phyloP scores from a whole-genome alignment of 1,140 invertebrate species.

The Drosophila kohkoa region DNA sequence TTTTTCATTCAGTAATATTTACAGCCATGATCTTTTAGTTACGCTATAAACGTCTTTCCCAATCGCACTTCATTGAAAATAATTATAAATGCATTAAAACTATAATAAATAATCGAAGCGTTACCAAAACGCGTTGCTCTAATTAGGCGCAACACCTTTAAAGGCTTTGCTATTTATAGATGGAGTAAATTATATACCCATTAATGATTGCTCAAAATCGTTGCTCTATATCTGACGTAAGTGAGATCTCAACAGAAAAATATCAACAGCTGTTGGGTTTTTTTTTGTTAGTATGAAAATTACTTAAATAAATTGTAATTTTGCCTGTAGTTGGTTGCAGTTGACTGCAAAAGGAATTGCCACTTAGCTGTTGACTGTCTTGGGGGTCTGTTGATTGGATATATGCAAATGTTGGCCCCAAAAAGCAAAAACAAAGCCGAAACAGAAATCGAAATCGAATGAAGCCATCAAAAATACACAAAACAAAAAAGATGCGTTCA shows the following conservation, averaged over 20 bases:
- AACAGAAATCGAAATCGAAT: constrained; percentile 36
- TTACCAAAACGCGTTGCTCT: neutral
- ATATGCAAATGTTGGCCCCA: constrained; percentile 66
- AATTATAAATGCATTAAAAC: constrained; percentile 17
- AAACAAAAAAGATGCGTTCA: constrained; percentile 54
- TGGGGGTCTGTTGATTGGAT: constrained; percentile 58
- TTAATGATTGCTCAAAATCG: constrained; percentile 11
- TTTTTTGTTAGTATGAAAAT: neutral
- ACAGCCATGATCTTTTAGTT: too few relatives aligned
- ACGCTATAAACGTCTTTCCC: neutral
- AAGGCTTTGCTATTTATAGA: constrained; percentile 11
- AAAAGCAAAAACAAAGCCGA: constrained; percentile 11
- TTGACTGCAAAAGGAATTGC: constrained; percentile 54
- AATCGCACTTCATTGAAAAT: neutral
- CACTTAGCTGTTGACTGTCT: constrained; percentile 33
- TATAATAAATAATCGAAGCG: neutral
- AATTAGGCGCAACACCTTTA: constrained; percentile 11
- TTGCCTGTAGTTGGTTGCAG: constrained; percentile 10
- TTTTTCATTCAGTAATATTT: neutral
- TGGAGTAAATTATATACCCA: constrained; percentile 15
- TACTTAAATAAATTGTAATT: constrained; percentile 18
- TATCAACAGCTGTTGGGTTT: constrained; percentile 11
- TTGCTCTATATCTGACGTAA: constrained; percentile 18
- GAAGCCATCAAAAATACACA: constrained; percentile 75
- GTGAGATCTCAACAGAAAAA: neutral